Evolutionary conservation across 2,888 invertebrate species (phyloP).

Genomic region (Eupeodes luniger): DNA sequence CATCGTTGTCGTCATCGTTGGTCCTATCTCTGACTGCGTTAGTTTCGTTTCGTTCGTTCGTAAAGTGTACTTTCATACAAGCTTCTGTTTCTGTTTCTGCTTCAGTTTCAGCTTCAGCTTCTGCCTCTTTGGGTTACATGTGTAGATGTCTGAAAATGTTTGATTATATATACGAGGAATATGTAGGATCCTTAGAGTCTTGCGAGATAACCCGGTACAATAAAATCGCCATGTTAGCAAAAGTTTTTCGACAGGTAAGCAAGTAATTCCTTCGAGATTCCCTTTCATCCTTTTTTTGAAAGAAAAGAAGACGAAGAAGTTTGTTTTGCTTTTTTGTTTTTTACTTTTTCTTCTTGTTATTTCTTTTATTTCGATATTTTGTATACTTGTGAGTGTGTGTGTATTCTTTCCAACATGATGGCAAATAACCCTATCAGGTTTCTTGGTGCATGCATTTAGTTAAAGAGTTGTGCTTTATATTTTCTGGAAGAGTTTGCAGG

Average conservation of each 20-base stretch:
- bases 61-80: neutral
- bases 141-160: slow-evolving; percentile 57
- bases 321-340: slow-evolving; percentile 23
- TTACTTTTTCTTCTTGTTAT: neutral
- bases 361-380: slow-evolving; percentile 6
- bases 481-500: slow-evolving; percentile 3
- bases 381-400: neutral
- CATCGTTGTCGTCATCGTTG: slow-evolving; percentile 39
- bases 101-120: neutral
- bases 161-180: slow-evolving; percentile 14
- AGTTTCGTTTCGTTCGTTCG: slow-evolving; percentile 1
- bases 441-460: slow-evolving; percentile 70
- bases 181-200: slow-evolving; percentile 37
- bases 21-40: slow-evolving; percentile 56
- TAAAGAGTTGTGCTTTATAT: slow-evolving; percentile 46
- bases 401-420: slow-evolving; percentile 16
- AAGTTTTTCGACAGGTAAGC: slow-evolving; percentile 76
- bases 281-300: slow-evolving; percentile 45
- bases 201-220: slow-evolving; percentile 68
- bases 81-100: slow-evolving; percentile 8
- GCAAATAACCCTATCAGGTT: slow-evolving; percentile 64
- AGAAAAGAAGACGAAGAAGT: slow-evolving; percentile 23
- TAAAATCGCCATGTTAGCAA: slow-evolving; percentile 75
- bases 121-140: slow-evolving; percentile 54
- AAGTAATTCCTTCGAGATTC: slow-evolving; percentile 73